Percentiles rank a stretch among this genome's conserved stretches.
Evolutionary conservation across 1,140 invertebrate species (phyloP).

Genomic region (Rhyacophila brunnea): DNA sequence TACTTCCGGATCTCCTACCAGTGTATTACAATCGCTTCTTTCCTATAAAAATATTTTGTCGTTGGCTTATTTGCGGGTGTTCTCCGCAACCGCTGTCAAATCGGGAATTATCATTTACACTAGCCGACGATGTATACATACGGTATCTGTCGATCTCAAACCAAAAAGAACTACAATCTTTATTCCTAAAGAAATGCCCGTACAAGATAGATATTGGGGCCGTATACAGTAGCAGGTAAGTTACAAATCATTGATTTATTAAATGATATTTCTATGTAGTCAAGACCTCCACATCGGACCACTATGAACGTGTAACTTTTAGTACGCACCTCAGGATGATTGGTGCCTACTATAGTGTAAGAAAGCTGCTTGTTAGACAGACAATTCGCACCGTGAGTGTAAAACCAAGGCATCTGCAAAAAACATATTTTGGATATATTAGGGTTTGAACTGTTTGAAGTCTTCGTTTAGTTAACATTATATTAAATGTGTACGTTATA

Average conservation of each 20-base stretch:
- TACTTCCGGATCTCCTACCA: conserved; percentile 63
- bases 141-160: conserved; percentile 87
- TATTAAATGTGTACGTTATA: no score
- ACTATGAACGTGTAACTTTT: no score
- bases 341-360: no score
- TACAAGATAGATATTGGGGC: conserved; percentile 97
- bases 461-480: no score
- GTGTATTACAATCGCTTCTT: conserved; percentile 89
- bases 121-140: conserved; percentile 91
- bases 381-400: no score
- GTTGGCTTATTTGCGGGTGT: conserved; percentile 86
- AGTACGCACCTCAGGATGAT: no score
- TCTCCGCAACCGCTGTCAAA: conserved; percentile 73
- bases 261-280: no score
- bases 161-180: conserved; percentile 76
- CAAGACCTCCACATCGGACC: no score
- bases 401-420: no score
- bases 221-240: conserved; percentile 76
- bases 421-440: no score
- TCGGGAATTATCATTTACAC: conserved; percentile 95
- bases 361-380: no score
- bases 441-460: no score
- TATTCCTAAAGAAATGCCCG: conserved; percentile 77
- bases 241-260: neutral
- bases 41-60: conserved; percentile 79